Evolutionary conservation across 2,797 vertebrate species (phyloP), one percentile per base, ranked within the genome.

Genomic region (Poeciliopsis infans): DNA sequence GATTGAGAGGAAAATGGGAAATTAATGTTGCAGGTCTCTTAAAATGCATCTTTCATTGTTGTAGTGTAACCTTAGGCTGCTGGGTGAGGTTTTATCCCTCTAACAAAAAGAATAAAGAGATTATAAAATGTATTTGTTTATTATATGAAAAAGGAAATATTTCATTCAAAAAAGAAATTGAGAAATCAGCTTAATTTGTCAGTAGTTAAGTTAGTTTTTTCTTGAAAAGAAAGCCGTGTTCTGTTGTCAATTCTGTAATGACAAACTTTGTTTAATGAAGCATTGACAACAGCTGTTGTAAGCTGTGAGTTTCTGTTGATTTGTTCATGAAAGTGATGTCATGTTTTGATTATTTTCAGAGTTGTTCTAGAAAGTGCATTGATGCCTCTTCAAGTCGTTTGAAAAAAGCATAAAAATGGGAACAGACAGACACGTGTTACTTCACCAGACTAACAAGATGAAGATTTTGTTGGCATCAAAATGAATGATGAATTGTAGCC

Each of bases 1-100:
- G 81, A 87, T 86, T 75, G 83, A 86, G 76, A 79, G 76, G 78
- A 81, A 86, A 88, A 88, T 80, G 46, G 78, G 47, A 86, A 85
- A 89, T 78, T 28, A 83, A 91, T 87, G 84, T 81, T 28, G 39
- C 74, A 68, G 51, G 47, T 75, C 51, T 83, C 77, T 77, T 85
- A 85, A 89, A 89, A 85, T 85, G 81, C 72, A 80, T 47, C 70
- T 75, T 74, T 81, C 68, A 74, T 79, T 82, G 74, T 79, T 66
- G 51, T 78, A 75, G 33, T 36, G 43, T 74, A 74, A 74, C 83
- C 79, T 5, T 16, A 72, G 80, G 81, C 25, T 1, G 43, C 53
- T 23, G 28, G 39, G 4, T 33, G 16, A 80, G 31, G 72, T 71
- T 61, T 47, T 23, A 23, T 74, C 4, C 45, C 15, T 4, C 45